Evolutionary conservation across 2,797 vertebrate species (phyloP).

Genomic region (Hypotaenidia philippensis): DNA sequence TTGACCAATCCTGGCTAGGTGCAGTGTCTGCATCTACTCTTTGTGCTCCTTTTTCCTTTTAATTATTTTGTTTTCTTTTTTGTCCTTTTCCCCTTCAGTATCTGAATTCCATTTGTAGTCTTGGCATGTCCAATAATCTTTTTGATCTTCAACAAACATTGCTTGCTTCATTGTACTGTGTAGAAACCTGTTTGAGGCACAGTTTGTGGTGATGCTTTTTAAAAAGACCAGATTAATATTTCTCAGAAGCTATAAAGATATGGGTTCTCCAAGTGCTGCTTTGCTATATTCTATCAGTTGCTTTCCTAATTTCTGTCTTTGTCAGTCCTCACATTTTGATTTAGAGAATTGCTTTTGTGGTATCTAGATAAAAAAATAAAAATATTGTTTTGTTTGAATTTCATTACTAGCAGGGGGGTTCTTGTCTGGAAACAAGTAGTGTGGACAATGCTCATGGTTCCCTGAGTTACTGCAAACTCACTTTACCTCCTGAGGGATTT

Average conservation of each 20-base stretch:
- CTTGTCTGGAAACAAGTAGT: not conserved
- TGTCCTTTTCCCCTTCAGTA: too few species aligned
- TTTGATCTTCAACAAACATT: not conserved
- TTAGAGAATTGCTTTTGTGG: not conserved
- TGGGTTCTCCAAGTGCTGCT: not conserved
- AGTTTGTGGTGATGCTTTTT: not conserved
- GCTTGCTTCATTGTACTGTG: not conserved
- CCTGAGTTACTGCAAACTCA: not conserved
- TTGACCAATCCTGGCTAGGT: not conserved
- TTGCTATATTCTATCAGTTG: not conserved
- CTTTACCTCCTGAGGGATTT: not conserved
- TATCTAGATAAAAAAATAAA: not conserved
- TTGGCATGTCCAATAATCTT: not conserved
- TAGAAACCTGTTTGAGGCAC: not conserved
- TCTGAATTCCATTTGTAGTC: not conserved
- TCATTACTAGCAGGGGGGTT: not conserved
- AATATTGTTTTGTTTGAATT: too few species aligned
- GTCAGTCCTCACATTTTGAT: fast-evolving
- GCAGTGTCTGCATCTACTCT: not conserved
- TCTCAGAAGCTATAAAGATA: not conserved
- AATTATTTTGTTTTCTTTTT: fast-evolving
- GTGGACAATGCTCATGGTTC: not conserved
- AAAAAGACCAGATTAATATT: not conserved
- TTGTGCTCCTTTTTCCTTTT: fast-evolving
- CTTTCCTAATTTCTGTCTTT: not conserved